Evolutionary conservation across 37 sponge, comb jelly and placozoan genomes (phyloP).

Genomic region (Halichondria panicea): DNA sequence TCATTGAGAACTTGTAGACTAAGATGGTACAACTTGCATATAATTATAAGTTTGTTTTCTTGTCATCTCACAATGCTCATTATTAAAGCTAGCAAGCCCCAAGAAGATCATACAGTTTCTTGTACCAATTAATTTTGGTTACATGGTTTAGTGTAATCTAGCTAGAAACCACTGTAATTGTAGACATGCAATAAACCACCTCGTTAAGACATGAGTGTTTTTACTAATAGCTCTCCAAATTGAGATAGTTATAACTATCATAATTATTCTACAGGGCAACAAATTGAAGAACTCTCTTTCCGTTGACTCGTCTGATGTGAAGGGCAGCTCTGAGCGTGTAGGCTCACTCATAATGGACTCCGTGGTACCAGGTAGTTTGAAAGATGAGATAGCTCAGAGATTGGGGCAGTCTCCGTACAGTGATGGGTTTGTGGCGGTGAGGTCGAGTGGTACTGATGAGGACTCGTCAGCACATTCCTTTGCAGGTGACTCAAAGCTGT

Average conservation of each 20-base stretch:
- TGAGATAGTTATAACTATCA: too few species aligned
- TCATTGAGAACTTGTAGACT: too few species aligned
- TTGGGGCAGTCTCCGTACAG: constrained; percentile 35
- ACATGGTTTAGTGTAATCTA: too few species aligned
- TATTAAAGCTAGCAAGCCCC: too few species aligned
- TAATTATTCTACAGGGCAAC: constrained; percentile 42
- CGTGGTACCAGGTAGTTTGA: constrained; percentile 26
- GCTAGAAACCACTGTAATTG: too few species aligned
- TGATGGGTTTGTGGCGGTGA: constrained; percentile 67
- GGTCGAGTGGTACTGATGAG: constrained; percentile 91
- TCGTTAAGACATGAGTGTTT: background rate
- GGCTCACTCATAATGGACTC: constrained; percentile 31
- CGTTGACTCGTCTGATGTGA: constrained; percentile 31
- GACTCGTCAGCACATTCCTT: constrained; percentile 87
- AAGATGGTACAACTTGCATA: too few species aligned
- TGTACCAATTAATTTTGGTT: too few species aligned
- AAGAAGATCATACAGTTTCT: too few species aligned
- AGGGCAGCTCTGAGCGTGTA: constrained; percentile 19
- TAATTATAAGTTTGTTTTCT: too few species aligned
- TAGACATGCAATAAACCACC: background rate
- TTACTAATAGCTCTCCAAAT: background rate
- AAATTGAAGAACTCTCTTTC: constrained; percentile 13
- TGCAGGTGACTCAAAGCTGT: constrained; percentile 57
- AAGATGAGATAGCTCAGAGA: constrained; percentile 20
- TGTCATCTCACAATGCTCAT: too few species aligned